These are phyloP conservation scores for Callocephalon fimbriatum DNA, from an alignment of 2,113 vertebrate genomes.

Conservation along the genomic window DNA sequence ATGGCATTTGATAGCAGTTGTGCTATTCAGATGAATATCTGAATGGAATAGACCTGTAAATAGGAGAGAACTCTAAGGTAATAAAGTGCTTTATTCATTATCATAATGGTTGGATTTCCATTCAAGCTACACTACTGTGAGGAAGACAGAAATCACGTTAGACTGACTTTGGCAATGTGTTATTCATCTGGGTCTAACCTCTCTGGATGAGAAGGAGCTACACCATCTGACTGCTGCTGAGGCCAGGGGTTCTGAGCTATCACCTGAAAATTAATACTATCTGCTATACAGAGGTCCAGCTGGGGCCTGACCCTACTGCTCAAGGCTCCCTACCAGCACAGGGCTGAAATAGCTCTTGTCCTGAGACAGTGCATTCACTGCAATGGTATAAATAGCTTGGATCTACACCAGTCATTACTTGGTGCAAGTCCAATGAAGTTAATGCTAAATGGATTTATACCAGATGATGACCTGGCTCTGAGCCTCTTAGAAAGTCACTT, in stretches of 20 bases:
- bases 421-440: not conserved
- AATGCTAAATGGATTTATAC: not conserved
- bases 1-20: not conserved
- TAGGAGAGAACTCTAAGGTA: not conserved
- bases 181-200: not conserved
- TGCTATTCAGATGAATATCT: not conserved
- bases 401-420: not conserved
- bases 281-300: not conserved
- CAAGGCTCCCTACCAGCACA: not conserved
- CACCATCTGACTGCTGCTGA: not conserved
- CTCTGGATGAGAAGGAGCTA: not conserved
- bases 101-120: not conserved
- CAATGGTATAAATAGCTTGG: not conserved
- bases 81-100: not conserved
- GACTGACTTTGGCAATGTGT: not conserved
- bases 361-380: not conserved
- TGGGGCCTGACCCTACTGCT: not conserved
- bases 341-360: not conserved
- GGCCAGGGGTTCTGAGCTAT: not conserved
- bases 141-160: not conserved
- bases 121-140: not conserved
- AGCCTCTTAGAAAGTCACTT: not conserved
- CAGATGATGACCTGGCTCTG: not conserved
- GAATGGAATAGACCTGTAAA: not conserved
- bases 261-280: not conserved